A percentile compares a stretch with the other conserved stretches of the same genome.
phyloP scores from a whole-genome alignment of 2,113 vertebrate genomes.

The Stictonetta naevosa region DNA sequence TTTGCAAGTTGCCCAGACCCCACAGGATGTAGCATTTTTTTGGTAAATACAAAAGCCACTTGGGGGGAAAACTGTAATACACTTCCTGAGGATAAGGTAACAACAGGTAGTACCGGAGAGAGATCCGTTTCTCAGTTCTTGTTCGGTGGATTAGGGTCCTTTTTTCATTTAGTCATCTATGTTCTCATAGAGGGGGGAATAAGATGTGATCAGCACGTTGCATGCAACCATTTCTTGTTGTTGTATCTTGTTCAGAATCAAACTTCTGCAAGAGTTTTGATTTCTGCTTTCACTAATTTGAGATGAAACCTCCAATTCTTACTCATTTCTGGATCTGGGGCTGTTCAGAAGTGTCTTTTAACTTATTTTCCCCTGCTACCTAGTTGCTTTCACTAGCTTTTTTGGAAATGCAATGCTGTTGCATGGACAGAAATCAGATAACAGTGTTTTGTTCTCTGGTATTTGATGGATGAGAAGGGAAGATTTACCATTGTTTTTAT shows the following conservation, averaged over 20 bases:
- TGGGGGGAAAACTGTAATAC: neutral
- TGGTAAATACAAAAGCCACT: neutral
- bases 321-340: neutral
- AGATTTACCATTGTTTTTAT: constrained; percentile 6
- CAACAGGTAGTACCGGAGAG: neutral
- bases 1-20: neutral
- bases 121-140: neutral
- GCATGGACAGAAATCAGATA: neutral
- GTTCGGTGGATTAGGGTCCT: too few relatives aligned
- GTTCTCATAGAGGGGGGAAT: neutral
- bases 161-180: too few relatives aligned
- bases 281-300: neutral
- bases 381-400: neutral
- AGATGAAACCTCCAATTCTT: neutral
- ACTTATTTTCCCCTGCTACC: neutral
- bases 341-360: neutral
- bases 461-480: neutral
- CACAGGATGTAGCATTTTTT: neutral
- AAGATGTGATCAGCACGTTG: neutral
- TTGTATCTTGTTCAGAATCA: neutral
- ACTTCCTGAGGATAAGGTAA: neutral
- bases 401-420: neutral
- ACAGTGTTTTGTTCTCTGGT: neutral
- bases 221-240: neutral
- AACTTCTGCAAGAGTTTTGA: neutral